Percentiles rank a stretch among this genome's conserved stretches.
Evolutionary conservation across 2,888 invertebrate species (phyloP).

Genomic region (Cecidostiba fungosa): DNA sequence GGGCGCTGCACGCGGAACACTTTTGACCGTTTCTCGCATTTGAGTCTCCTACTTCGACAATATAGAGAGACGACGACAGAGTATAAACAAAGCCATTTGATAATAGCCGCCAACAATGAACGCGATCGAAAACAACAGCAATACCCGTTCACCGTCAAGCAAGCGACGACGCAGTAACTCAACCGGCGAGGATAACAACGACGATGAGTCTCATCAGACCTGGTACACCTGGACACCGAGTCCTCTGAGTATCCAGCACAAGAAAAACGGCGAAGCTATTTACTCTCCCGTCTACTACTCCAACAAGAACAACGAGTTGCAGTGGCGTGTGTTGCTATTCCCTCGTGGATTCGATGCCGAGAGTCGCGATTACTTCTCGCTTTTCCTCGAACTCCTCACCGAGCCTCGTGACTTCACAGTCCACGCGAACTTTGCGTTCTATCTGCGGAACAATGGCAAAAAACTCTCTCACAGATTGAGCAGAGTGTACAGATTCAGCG

Average conservation of each 20-base stretch:
- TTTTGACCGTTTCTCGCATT: no score
- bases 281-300: neutral
- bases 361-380: neutral
- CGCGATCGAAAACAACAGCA: no score
- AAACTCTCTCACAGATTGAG: neutral
- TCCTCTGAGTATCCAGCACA: neutral
- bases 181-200: neutral
- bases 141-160: neutral
- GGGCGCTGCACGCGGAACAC: no score
- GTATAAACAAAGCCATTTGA: no score
- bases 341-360: neutral
- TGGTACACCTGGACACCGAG: constrained; percentile 10
- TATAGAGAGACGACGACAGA: no score
- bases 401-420: neutral
- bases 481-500: neutral
- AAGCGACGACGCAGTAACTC: neutral
- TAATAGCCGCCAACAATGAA: no score
- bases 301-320: neutral
- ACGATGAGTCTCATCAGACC: neutral
- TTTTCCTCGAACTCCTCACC: constrained; percentile 3
- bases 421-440: constrained; percentile 6
- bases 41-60: no score
- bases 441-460: neutral
- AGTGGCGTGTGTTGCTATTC: neutral
- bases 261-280: neutral